A percentile compares a stretch with the other conserved stretches of the same genome.
phyloP scores from a whole-genome alignment of 2,113 vertebrate species.

The Eubucco bourcierii region DNA sequence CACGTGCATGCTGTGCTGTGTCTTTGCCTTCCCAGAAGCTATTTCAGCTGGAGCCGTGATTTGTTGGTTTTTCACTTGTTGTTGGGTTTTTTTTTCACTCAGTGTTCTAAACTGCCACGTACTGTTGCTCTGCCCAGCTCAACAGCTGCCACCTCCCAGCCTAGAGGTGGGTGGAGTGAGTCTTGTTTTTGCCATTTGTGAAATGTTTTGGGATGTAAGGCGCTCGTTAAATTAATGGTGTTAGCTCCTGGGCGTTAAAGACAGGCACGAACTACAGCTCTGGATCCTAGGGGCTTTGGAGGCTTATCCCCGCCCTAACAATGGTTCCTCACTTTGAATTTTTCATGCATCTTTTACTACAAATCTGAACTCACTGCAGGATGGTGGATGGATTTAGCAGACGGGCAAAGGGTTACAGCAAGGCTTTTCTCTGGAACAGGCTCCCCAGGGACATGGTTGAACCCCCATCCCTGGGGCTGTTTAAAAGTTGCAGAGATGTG shows the following conservation, averaged over 20 bases:
- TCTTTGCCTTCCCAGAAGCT: neutral
- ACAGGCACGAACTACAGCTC: neutral
- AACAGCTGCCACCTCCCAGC: slow-evolving; percentile 24
- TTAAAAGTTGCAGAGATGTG: too few species aligned
- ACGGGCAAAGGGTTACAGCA: neutral
- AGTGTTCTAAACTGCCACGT: neutral
- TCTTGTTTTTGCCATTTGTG: slow-evolving; percentile 29
- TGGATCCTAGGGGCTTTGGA: neutral
- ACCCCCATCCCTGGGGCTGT: too few species aligned
- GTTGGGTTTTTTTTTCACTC: neutral
- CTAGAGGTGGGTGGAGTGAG: slow-evolving; percentile 15
- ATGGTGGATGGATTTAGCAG: neutral
- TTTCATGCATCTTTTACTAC: neutral
- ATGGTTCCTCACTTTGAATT: neutral
- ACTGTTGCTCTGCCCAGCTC: neutral
- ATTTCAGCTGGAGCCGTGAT: neutral
- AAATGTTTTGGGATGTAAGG: slow-evolving; percentile 39
- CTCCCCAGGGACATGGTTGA: too few species aligned
- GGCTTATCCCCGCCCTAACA: neutral
- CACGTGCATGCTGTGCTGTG: neutral
- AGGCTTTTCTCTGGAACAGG: neutral
- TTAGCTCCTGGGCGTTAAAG: slow-evolving; percentile 10
- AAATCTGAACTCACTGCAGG: neutral
- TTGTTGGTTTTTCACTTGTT: neutral
- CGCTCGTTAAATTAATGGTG: neutral